phyloP scores from a whole-genome alignment of 2,797 vertebrate genomes.

The Spinibarbus caldwelli region DNA sequence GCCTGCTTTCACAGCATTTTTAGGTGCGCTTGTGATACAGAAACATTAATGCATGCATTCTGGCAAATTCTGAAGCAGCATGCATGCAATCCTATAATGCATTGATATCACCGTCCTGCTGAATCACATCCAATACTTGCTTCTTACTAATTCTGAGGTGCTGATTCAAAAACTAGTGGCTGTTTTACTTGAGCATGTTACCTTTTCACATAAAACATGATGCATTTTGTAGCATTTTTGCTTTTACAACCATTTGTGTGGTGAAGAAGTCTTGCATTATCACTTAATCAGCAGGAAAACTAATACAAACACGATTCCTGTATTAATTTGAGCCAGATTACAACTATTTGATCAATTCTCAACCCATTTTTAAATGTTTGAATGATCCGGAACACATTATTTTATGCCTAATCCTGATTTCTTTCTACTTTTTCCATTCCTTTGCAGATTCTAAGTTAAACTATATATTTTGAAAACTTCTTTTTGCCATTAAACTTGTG shows the following conservation, averaged over 20 bases:
- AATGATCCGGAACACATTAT: neutral
- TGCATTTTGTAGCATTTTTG: neutral
- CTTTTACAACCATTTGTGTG: neutral
- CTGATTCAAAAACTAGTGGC: neutral
- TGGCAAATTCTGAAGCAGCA: neutral
- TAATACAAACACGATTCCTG: neutral
- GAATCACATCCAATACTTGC: neutral
- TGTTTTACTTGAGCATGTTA: neutral
- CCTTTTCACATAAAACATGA: neutral
- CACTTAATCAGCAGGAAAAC: neutral
- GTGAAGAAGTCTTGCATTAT: neutral
- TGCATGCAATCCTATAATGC: neutral
- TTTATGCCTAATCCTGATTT: neutral
- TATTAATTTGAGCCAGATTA: neutral
- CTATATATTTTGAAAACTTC: neutral
- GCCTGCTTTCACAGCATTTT: neutral
- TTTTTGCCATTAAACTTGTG: no score
- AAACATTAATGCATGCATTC: neutral
- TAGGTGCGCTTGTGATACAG: neutral
- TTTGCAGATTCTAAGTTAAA: neutral
- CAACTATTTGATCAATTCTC: neutral
- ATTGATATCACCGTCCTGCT: neutral
- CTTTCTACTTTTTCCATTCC: neutral
- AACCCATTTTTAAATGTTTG: neutral
- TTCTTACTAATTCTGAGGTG: neutral